Percentiles rank a stretch among this genome's conserved stretches.
These are phyloP conservation scores for Conopomorpha cramerella DNA, from an alignment of 1,140 invertebrate species.

Conservation along the genomic window DNA sequence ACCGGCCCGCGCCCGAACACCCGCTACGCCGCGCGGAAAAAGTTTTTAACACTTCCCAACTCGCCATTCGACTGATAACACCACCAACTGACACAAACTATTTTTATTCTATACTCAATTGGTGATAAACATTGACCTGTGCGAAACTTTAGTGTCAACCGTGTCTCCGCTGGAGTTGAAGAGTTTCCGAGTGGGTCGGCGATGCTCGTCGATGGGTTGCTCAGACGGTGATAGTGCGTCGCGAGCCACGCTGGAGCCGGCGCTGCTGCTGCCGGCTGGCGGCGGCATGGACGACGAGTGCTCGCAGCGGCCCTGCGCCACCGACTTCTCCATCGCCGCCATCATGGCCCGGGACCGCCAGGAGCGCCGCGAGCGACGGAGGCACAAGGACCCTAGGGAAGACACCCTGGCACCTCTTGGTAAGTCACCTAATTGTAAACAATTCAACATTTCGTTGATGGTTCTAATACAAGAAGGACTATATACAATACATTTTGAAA, in stretches of 20 bases:
- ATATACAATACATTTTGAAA: too few relatives aligned
- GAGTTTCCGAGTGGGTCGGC: too few relatives aligned
- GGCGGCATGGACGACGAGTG: constrained; percentile 61
- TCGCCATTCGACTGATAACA: too few relatives aligned
- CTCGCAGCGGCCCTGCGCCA: constrained; percentile 71
- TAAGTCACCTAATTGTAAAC: background rate
- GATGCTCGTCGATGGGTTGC: constrained; percentile 44
- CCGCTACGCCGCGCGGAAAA: constrained; percentile 36
- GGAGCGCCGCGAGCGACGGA: constrained; percentile 41
- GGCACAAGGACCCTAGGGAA: constrained; percentile 50
- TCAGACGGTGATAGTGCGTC: constrained; percentile 43
- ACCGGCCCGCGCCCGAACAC: constrained; percentile 26
- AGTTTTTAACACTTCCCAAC: constrained; percentile 23
- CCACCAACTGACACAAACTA: too few relatives aligned
- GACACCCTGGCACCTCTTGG: constrained; percentile 38
- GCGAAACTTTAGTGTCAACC: too few relatives aligned
- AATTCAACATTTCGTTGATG: background rate
- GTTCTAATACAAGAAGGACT: background rate
- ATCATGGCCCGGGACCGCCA: constrained; percentile 77
- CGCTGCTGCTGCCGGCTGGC: constrained; percentile 42
- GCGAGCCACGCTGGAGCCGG: constrained; percentile 50
- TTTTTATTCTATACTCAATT: too few relatives aligned
- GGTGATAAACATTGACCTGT: too few relatives aligned
- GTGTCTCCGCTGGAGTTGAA: too few relatives aligned
- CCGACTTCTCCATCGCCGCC: constrained; percentile 86